Evolutionary conservation across 2,888 invertebrate species (phyloP).

Genomic region (Ceriagrion tenellum): DNA sequence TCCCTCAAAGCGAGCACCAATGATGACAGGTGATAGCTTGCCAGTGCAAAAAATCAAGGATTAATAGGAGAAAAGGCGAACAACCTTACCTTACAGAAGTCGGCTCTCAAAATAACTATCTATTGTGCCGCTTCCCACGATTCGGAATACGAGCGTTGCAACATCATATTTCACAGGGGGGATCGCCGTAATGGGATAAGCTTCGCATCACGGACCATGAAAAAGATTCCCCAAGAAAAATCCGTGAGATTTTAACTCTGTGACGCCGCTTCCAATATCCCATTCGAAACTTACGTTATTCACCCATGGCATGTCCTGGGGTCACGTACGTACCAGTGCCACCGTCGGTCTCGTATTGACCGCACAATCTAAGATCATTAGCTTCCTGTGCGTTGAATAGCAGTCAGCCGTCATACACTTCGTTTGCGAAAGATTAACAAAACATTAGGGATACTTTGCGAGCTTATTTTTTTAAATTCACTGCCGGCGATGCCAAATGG

Average conservation of each 20-base stretch:
- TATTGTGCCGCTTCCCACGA: neutral
- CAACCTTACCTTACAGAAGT: neutral
- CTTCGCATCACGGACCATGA: neutral
- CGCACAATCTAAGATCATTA: too few species aligned
- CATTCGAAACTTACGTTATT: too few species aligned
- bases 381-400: too few species aligned
- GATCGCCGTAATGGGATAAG: neutral
- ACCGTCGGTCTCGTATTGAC: too few species aligned
- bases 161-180: neutral
- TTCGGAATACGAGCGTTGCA: neutral
- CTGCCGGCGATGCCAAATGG: too few species aligned
- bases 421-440: too few species aligned
- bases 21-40: neutral
- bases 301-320: too few species aligned
- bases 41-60: neutral
- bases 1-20: neutral
- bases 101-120: neutral
- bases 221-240: neutral
- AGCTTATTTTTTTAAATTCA: too few species aligned
- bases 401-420: too few species aligned
- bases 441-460: too few species aligned
- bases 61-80: neutral
- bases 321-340: too few species aligned
- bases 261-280: too few species aligned
- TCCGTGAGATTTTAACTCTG: neutral